These are phyloP conservation scores for Lasioglossum figueresi DNA, from an alignment of 2,888 invertebrate species.

Conservation along the genomic window DNA sequence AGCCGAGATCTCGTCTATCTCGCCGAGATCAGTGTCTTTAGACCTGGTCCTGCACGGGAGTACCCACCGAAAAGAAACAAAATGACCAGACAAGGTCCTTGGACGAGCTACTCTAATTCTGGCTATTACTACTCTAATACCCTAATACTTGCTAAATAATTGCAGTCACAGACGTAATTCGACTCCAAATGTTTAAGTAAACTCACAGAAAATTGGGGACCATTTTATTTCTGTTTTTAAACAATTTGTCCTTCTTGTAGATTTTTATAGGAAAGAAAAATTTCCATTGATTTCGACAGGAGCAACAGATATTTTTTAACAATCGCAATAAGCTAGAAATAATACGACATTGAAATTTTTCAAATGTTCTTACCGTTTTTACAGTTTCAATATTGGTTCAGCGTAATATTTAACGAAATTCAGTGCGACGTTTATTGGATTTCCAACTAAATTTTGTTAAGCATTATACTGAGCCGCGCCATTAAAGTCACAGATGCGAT, in stretches of 20 bases:
- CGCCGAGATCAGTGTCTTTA: conserved; percentile 44
- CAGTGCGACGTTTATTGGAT: neutral
- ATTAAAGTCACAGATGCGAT: neutral
- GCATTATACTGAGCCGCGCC: no score
- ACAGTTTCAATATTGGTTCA: neutral
- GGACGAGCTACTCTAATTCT: neutral
- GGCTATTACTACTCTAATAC: no score
- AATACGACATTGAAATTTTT: neutral
- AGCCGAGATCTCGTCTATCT: conserved; percentile 66
- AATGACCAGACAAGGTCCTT: neutral
- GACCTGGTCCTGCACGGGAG: conserved; percentile 4
- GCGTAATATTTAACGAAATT: neutral
- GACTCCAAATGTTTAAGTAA: neutral
- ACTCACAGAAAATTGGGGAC: neutral
- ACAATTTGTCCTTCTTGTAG: neutral
- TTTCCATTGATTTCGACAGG: neutral
- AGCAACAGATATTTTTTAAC: neutral
- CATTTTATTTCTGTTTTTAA: no score
- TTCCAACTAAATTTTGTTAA: neutral
- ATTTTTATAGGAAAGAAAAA: neutral
- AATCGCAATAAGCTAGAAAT: neutral
- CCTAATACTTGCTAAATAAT: neutral
- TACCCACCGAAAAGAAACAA: neutral
- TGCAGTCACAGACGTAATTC: no score
- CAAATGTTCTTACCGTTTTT: neutral